Conservation (phyloP, 2,797 vertebrate species). For the Pipistrellus kuhlii region DNA sequence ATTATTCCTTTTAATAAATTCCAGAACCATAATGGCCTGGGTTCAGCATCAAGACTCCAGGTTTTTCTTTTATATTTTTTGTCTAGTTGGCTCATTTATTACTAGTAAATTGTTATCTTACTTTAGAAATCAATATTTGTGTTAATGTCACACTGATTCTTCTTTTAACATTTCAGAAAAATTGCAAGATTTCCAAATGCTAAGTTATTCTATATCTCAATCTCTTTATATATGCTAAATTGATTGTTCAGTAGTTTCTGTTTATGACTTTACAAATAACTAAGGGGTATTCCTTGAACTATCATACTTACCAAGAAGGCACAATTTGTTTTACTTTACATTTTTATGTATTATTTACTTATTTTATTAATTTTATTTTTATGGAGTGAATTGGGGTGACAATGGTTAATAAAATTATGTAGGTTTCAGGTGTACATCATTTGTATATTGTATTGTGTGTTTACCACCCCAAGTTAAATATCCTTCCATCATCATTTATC, state of each 20-base stretch:
- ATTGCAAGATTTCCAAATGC: conserved; percentile 33
- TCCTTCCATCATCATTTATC: background rate
- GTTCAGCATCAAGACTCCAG: conserved; percentile 4
- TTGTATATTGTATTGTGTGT: background rate
- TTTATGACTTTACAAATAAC: conserved; percentile 30
- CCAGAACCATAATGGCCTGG: conserved; percentile 49
- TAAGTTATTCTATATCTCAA: background rate
- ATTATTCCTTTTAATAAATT: conserved; percentile 75
- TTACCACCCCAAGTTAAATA: background rate
- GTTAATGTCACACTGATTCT: conserved; percentile 23
- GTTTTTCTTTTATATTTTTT: conserved; percentile 33
- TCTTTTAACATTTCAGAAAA: conserved; percentile 54
- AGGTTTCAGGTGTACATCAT: background rate
- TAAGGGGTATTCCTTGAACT: background rate
- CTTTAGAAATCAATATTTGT: conserved; percentile 54
- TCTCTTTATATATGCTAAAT: background rate
- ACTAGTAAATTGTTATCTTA: conserved; percentile 4
- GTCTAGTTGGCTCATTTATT: background rate
- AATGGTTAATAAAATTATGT: background rate
- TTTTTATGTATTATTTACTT: background rate
- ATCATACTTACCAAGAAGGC: conserved; percentile 23
- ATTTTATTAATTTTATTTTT: background rate
- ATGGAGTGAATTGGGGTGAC: background rate
- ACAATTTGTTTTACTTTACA: background rate
- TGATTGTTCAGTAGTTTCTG: conserved; percentile 29